Evolutionary conservation across 2,113 vertebrate genomes (phyloP), one percentile per base, ranked within the genome.

Genomic region (Crotalus helleri): DNA sequence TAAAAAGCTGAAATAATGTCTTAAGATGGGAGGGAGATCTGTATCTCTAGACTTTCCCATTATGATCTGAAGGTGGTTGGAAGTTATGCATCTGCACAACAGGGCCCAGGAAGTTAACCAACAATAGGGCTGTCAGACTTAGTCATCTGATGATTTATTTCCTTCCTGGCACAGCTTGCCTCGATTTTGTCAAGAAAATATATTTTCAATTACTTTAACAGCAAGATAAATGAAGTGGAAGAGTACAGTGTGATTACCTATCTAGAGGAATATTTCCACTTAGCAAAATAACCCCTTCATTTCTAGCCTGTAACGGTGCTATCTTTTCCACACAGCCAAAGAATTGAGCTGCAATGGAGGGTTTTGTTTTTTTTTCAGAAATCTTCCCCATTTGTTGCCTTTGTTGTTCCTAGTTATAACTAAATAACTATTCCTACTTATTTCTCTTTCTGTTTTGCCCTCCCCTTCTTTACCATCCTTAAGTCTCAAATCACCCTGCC

Each of bases 81-180:
- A 81, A 89, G 88, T 59, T 57, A 53, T 51, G 2, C 2, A 1
- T 87, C 33, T n/a, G 13, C 9, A 39, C 85, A 61, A 49, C 33
- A 85, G 0, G 53, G 55, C 46, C 81, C 55, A 91, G 86, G n/a
- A 39, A 33, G 12, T 91, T 74, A 69, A 15, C 44, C 51, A 53
- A 51, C 46, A 91, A 85, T 59, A 39, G 23, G 5, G 39, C 88
- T 88, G 92, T 85, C 21, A 90, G 89, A 90, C 61, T 61, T 74
- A 88, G 33, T 33, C 53, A 55, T 39, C 19, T 81, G 87, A 59
- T 93, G 90, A 91, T 93, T 90, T 93, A 90, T 90, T 93, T 93
- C 90, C 44, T 91, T 89, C 87, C 87, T 39, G 53, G 53, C 89
- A 93, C 53, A 93, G 90, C 64, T 93, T 93, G 86, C 89, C 86